Percentiles rank a stretch among this genome's conserved stretches.
phyloP scores from a whole-genome alignment of 2,888 invertebrate species.

The Iselma pallidipennis region DNA sequence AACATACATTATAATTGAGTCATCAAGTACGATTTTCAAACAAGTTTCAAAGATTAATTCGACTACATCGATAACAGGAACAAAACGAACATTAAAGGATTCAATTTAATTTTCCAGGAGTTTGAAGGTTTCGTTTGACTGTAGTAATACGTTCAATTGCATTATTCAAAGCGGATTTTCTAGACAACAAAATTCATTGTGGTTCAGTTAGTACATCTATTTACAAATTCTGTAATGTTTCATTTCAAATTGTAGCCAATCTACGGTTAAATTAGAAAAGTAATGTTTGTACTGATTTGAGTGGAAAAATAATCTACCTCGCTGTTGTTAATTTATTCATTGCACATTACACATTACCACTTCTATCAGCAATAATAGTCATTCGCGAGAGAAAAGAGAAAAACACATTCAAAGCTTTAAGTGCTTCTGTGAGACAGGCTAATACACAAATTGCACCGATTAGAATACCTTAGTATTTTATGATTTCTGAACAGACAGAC shows the following conservation, averaged over 20 bases:
- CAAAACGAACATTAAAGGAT: background rate
- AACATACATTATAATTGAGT: too few relatives aligned
- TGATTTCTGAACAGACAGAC: background rate
- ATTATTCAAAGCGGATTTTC: background rate
- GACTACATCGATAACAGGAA: background rate
- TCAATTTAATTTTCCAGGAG: background rate
- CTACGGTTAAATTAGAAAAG: too few relatives aligned
- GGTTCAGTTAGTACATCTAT: too few relatives aligned
- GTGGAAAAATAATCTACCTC: too few relatives aligned
- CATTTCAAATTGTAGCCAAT: too few relatives aligned
- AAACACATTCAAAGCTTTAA: background rate
- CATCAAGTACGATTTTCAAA: too few relatives aligned
- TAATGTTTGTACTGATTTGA: too few relatives aligned
- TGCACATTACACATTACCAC: too few relatives aligned
- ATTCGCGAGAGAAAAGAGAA: background rate
- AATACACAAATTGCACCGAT: background rate
- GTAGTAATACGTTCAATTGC: background rate
- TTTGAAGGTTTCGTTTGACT: background rate
- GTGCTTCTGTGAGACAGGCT: background rate
- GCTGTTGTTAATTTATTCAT: background rate
- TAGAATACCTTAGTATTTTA: background rate
- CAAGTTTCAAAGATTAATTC: background rate
- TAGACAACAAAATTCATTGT: too few relatives aligned
- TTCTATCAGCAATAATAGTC: background rate
- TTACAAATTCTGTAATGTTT: too few relatives aligned